These are phyloP conservation scores for Pararge aegeria DNA, from an alignment of 1,140 invertebrate species.

Conservation along the genomic window DNA sequence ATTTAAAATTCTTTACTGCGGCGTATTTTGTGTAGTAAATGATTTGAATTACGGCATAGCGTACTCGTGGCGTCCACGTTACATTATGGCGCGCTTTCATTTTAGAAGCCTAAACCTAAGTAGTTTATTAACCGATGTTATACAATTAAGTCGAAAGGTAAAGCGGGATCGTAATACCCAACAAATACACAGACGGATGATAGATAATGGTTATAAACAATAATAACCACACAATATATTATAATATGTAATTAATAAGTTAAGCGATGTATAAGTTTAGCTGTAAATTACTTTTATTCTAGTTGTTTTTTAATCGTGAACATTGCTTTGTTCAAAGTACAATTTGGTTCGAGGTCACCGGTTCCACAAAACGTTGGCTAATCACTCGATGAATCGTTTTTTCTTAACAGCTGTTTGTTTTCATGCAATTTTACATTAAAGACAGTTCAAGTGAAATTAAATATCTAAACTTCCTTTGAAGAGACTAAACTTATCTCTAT, in stretches of 20 bases:
- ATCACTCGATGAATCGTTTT: constrained; percentile 48
- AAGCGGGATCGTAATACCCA: neutral
- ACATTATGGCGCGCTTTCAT: constrained; percentile 62
- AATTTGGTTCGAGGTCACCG: constrained; percentile 64
- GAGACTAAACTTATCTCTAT: neutral
- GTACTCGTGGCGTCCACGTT: constrained; percentile 74
- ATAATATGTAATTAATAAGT: neutral
- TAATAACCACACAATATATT: neutral
- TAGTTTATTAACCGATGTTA: neutral
- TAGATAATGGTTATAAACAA: constrained; percentile 1
- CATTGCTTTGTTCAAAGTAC: constrained; percentile 63
- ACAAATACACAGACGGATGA: neutral
- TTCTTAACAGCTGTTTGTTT: constrained; percentile 13
- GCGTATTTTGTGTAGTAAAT: neutral
- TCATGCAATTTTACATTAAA: neutral
- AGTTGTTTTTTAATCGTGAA: constrained; percentile 25
- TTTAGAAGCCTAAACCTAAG: neutral
- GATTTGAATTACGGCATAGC: constrained; percentile 39
- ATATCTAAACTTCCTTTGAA: neutral
- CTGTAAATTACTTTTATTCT: constrained; percentile 14
- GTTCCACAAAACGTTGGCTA: constrained; percentile 57
- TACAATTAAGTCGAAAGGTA: no score
- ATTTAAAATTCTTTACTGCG: neutral
- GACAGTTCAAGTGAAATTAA: neutral
- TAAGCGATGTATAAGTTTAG: constrained; percentile 28